phyloP scores from a whole-genome alignment of 2,888 invertebrate species.

The Mesochorus sp. region DNA sequence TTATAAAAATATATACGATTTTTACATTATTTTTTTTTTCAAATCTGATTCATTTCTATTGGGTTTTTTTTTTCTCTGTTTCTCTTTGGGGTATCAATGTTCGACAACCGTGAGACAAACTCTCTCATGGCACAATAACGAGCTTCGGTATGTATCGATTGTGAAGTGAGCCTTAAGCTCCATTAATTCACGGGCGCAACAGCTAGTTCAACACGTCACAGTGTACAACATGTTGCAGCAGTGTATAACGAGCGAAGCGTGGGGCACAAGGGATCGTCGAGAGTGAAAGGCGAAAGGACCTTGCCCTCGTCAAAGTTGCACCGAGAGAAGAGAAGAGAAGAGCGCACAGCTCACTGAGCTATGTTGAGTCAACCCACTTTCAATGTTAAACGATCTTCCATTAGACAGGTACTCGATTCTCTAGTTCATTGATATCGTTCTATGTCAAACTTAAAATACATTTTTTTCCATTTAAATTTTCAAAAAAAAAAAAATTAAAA shows the following conservation, averaged over 20 bases:
- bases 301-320: slow-evolving; percentile 49
- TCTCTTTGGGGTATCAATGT: too few species aligned
- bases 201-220: slow-evolving; percentile 29
- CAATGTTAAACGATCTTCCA: neutral
- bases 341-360: slow-evolving; percentile 14
- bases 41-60: too few species aligned
- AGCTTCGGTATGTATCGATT: slow-evolving; percentile 47
- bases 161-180: slow-evolving; percentile 49
- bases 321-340: slow-evolving; percentile 11
- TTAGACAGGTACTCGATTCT: too few species aligned
- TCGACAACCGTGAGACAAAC: slow-evolving; percentile 48
- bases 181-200: slow-evolving; percentile 52
- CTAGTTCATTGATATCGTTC: too few species aligned
- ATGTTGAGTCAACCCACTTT: neutral
- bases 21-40: too few species aligned
- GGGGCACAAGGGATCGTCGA: slow-evolving; percentile 17
- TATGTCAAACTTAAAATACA: too few species aligned
- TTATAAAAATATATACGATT: too few species aligned
- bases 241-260: too few species aligned
- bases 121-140: slow-evolving; percentile 31
- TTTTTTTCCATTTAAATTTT: too few species aligned
- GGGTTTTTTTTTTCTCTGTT: too few species aligned
- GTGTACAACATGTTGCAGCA: neutral
- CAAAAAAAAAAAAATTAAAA: too few species aligned
- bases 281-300: slow-evolving; percentile 52